Evolutionary conservation across 2,888 invertebrate genomes (phyloP), one percentile per base, ranked within the genome.

Genomic region (Meiosimyza platycephala): DNA sequence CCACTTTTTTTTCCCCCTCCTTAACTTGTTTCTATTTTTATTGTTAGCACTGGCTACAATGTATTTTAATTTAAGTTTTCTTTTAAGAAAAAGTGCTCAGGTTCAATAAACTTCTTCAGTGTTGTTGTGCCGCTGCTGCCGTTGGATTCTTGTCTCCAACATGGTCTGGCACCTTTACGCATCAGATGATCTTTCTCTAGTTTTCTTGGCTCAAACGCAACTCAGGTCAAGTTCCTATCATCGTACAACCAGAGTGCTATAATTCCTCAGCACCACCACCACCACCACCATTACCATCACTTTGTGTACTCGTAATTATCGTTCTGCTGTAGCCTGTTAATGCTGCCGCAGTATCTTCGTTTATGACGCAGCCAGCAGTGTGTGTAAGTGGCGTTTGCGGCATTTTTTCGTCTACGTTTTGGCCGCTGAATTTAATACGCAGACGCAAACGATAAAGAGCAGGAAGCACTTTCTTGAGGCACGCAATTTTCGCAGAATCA

Each of bases 101-200:
- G 73, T 73, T 65, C 73, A 73, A 73, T 65, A 47, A 73, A 73
- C 69, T 72, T 48, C 69, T 72, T 48, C n/a, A 40, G 15, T 48
- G n/a, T 51, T 28, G 22, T 15, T 40, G 40, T 48, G 40, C 18
- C 50, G 57, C 50, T 28, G 28, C 18, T 60, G 57, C 50, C n/a
- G 59, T n/a, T n/a, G 18, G 57, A 51, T 18, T 62, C 54, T 40
- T 22, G 52, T 63, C 70, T 52, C 63, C 55, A 57, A 16, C 59
- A 51, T 47, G 68, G 78, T 79, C 81, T 82, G 79, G 80, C 84
- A 84, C 84, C 84, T 84, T 84, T 82, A 84, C 84, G 84, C 84
- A 84, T 83, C 83, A 80, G 79, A 78, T 70, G 54, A 70, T 70
- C 62, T 60, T 16, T 40, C 40, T 40, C 40, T 40, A 28, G 28